Evolutionary conservation across 2,888 invertebrate species (phyloP), one percentile per base, ranked within the genome.

Genomic region (Sturmia bella): DNA sequence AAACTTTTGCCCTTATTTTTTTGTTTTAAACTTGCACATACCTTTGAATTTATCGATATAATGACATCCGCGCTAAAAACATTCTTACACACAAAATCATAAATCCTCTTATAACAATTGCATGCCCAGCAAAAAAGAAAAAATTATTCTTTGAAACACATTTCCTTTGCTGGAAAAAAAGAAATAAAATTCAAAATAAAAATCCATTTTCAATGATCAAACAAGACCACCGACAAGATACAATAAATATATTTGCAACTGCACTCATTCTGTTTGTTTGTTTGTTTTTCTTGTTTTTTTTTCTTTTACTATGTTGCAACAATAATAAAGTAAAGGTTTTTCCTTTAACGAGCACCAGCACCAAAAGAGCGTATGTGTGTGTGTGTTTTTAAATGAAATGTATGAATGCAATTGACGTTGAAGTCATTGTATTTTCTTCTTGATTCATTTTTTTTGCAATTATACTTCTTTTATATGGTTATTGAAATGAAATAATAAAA

Each of bases 141-240:
- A 56, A 21, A 21, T 48, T 41, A 21, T 64, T 70, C 54, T 63
- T 54, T 70, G 48, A 37, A 78, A 78, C 39, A 78, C 50, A 78
- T 64, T 77, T 77, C 64, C 70, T 63, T 70, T 75, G 68, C 48
- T 39, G 5, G 54, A 54, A 66, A 45, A 48, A 61, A 59, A 57
- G 37, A 61, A 59, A 57, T 27, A 59, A 59, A 13, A 41, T 41
- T 7, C 11, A 48, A 57, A 57, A 24, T 45, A 43, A 66, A 70
- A 56, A 61, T 45, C 56, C 66, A 66, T 73, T 79, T 59, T 68
- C 32, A 66, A 79, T 72, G 72, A 79, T 79, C 78, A 79, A 79
- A 79, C 72, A 73, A 66, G 78, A 79, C 78, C 72, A 79, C 78
- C 78, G 78, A 73, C 72, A 59, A 79, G 66, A 73, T 68, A 73